Evolutionary conservation across 2,888 invertebrate species (phyloP).

Genomic region (Galeopsomyia nigrocyanea): DNA sequence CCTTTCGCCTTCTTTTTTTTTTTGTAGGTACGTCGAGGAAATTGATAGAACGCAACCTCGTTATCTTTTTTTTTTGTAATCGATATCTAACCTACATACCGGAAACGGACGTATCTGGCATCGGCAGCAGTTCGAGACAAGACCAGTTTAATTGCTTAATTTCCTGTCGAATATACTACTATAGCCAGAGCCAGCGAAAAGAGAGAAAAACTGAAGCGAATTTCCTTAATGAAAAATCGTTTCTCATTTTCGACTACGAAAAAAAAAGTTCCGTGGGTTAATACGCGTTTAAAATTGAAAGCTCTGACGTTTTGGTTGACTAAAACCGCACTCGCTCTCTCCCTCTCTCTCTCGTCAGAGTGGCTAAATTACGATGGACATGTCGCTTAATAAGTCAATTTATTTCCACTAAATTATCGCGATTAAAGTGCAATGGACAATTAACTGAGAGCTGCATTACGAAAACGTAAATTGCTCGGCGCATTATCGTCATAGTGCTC

Average conservation of each 20-base stretch:
- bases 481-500: too few relatives aligned
- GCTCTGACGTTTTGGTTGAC: not conserved
- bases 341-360: too few relatives aligned
- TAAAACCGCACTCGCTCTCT: not conserved
- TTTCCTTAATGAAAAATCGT: slow-evolving; percentile 36
- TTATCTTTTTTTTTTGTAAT: slow-evolving; percentile 13
- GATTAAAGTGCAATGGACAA: too few relatives aligned
- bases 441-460: too few relatives aligned
- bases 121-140: slow-evolving; percentile 2
- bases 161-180: slow-evolving; percentile 23
- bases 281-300: slow-evolving; percentile 18
- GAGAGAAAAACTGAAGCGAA: not conserved
- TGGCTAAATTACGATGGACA: too few relatives aligned
- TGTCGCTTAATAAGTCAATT: too few relatives aligned
- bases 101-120: slow-evolving; percentile 27
- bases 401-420: too few relatives aligned
- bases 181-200: too few relatives aligned
- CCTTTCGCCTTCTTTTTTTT: too few relatives aligned
- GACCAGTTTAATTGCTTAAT: slow-evolving; percentile 39
- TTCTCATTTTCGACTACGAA: slow-evolving; percentile 13
- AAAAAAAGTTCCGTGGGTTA: not conserved
- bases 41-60: not conserved
- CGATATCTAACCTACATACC: slow-evolving; percentile 17
- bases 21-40: too few relatives aligned
- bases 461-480: too few relatives aligned